Conservation (phyloP, 2,797 vertebrate genomes). For the Halcyon chelicuti region DNA sequence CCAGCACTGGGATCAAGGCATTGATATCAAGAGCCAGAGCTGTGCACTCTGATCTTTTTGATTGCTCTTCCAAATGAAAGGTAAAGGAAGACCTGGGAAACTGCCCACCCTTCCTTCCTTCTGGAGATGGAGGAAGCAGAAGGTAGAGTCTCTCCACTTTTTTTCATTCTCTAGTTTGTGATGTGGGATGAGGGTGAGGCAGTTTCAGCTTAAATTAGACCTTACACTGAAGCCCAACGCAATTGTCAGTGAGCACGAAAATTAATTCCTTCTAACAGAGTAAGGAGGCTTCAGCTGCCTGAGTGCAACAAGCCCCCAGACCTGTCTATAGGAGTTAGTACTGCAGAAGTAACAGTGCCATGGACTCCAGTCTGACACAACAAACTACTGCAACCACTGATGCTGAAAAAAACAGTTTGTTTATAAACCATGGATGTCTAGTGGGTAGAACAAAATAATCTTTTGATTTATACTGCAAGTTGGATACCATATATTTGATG, state of each 20-base stretch:
- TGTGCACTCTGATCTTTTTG: rapidly evolving
- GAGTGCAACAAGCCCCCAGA: neutral
- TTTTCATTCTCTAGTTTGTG: neutral
- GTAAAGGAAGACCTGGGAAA: neutral
- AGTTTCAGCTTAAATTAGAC: neutral
- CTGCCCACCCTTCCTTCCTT: neutral
- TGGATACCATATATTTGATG: neutral
- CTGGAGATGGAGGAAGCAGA: neutral
- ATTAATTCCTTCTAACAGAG: neutral
- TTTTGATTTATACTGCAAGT: neutral
- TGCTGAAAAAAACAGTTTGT: neutral
- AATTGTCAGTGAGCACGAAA: neutral
- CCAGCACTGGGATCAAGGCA: rapidly evolving
- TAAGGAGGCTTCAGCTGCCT: neutral
- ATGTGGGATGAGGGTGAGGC: neutral
- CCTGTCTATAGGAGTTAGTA: neutral
- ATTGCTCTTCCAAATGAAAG: neutral
- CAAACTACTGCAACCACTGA: neutral
- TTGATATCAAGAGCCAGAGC: rapidly evolving
- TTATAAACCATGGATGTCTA: neutral
- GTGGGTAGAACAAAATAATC: neutral
- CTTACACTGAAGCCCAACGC: neutral
- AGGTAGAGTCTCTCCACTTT: neutral
- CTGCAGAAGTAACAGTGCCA: neutral
- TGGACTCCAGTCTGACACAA: neutral